Evolutionary conservation across 2,888 invertebrate species (phyloP), one percentile per base, ranked within the genome.

Genomic region (Marasmarcha lunaedactyla): DNA sequence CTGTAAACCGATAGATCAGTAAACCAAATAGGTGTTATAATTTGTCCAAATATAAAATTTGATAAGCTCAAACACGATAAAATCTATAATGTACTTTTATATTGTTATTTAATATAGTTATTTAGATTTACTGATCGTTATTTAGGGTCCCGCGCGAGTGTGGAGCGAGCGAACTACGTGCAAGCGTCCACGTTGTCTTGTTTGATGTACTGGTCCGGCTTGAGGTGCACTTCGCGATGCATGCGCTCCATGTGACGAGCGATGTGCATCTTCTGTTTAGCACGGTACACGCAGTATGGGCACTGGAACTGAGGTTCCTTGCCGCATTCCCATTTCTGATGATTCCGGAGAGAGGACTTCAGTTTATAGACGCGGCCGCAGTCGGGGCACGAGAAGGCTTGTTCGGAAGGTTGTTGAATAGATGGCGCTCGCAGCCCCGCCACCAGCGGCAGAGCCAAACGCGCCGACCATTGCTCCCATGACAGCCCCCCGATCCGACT

Each of bases 341-440:
- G 92, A 70, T 92, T 92, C 46, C 92, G 86, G 57, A 92, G 78
- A 44, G 93, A 93, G 52, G 93, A 93, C 77, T 94, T 94, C 52
- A 94, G 86, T 71, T 94, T 94, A 81, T 94, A 94, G 47, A 91
- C 89, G 50, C 94, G 87, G 45, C 92, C 93, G 74, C 94, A 94
- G 58, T 91, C 91, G 40, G 90, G 88, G 72, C 93, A 93, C 43
- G 89, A 87, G 85, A 91, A 92, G 60, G 87, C 85, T 49, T 86
- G 85, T 49, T 85, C 87, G 63, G 70, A 85, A 53, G 68, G 59
- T 42, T 56, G 54, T 46, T 51, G 55, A 43, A 77, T 72, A 1
- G 38, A 34, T 10, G 46, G 46, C 12, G 60, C 83, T 36, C 87
- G 83, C 63, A 87, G 71, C 51, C 86, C 69, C 15, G 85, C 81